Evolutionary conservation across 1,140 invertebrate species (phyloP).

Genomic region (Pollicipes pollicipes): DNA sequence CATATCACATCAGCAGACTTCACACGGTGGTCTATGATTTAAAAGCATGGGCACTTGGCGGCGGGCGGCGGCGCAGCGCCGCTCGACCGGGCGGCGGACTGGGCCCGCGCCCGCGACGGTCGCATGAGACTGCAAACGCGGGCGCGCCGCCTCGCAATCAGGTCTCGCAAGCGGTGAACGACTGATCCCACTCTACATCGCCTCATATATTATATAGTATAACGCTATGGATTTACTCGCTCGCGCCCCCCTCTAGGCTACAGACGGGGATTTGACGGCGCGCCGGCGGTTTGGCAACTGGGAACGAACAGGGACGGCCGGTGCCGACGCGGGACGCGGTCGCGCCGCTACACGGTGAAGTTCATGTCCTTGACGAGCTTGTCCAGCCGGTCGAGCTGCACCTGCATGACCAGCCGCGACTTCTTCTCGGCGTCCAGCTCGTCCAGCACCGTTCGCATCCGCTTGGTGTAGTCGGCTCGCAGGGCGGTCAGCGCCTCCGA

Average conservation of each 20-base stretch:
- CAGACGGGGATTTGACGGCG: background rate
- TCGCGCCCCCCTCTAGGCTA: background rate
- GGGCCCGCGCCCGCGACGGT: too few species aligned
- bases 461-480: background rate
- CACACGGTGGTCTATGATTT: background rate
- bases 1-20: background rate
- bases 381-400: constrained; percentile 1
- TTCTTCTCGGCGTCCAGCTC: constrained; percentile 2
- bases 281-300: background rate
- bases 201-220: background rate
- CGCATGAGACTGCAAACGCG: too few species aligned
- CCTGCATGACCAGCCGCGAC: background rate
- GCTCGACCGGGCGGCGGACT: background rate
- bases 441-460: background rate
- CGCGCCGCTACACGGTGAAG: background rate
- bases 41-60: background rate
- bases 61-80: too few species aligned
- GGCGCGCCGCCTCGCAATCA: background rate
- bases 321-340: too few species aligned
- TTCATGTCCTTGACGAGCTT: constrained; percentile 2
- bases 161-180: background rate
- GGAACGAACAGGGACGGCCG: too few species aligned
- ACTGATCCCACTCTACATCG: background rate
- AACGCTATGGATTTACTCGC: background rate
- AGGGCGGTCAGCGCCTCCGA: background rate